These are phyloP conservation scores for Plectus sambesii DNA, from an alignment of 1,140 invertebrate species.

Conservation along the genomic window DNA sequence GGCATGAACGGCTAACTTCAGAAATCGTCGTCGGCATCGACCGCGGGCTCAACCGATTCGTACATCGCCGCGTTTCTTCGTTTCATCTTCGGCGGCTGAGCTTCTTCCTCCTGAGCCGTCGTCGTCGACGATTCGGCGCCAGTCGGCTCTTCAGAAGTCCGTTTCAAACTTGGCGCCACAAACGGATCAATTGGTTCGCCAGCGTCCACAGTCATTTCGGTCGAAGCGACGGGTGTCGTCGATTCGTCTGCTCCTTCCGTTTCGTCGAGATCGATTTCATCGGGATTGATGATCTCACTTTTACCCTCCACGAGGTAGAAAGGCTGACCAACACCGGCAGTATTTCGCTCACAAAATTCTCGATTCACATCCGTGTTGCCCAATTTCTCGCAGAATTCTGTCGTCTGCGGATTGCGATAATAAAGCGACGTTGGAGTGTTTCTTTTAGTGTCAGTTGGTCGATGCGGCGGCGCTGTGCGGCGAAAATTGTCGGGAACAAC, in stretches of 20 bases:
- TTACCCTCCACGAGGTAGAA: constrained; percentile 11
- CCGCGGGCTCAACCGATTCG: too few relatives aligned
- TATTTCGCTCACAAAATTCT: constrained; percentile 30
- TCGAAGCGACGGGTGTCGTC: constrained; percentile 26
- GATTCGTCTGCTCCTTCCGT: constrained; percentile 28
- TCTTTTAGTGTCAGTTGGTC: constrained; percentile 42
- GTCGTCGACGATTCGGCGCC: too few relatives aligned
- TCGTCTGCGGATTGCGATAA: constrained; percentile 67
- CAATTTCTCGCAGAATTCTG: constrained; percentile 64
- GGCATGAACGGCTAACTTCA: too few relatives aligned
- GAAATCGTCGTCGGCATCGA: too few relatives aligned
- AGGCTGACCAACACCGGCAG: constrained; percentile 33
- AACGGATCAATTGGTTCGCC: too few relatives aligned
- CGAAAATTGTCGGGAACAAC: constrained; percentile 65
- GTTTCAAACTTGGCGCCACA: too few relatives aligned
- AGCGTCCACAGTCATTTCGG: too few relatives aligned
- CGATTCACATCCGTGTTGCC: constrained; percentile 62
- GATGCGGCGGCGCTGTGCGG: constrained; percentile 58
- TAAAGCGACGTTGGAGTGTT: constrained; percentile 46
- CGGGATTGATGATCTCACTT: constrained; percentile 20
- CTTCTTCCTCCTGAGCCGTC: too few relatives aligned
- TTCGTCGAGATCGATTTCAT: constrained; percentile 20
- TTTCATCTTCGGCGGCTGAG: too few relatives aligned
- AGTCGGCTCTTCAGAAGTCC: too few relatives aligned
- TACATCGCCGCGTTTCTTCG: too few relatives aligned